Conservation (phyloP, 2,888 invertebrate genomes). For the Leucozona laternaria region DNA sequence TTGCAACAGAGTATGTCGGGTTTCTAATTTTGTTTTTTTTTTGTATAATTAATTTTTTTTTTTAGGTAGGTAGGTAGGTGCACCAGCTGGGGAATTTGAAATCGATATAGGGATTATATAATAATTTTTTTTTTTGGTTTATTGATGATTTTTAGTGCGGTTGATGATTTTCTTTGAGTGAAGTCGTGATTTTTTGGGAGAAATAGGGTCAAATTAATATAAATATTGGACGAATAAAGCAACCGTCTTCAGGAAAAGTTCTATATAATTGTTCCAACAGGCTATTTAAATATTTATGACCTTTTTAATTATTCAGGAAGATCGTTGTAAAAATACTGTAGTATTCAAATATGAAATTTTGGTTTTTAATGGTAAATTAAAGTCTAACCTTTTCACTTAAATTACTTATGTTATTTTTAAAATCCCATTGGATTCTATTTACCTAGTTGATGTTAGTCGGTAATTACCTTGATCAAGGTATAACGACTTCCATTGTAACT, state of each 20-base stretch:
- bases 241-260: background rate
- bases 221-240: background rate
- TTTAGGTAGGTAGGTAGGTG: background rate
- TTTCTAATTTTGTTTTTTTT: conserved; percentile 33
- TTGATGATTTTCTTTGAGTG: conserved; percentile 9
- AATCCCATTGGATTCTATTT: too few species aligned
- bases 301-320: too few species aligned
- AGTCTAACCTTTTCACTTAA: too few species aligned
- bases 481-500: too few species aligned
- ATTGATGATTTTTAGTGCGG: background rate
- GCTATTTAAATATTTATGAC: too few species aligned
- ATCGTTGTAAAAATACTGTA: too few species aligned
- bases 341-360: too few species aligned
- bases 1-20: conserved; percentile 19
- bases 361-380: too few species aligned
- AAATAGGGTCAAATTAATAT: conserved; percentile 7
- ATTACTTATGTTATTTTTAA: too few species aligned
- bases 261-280: too few species aligned
- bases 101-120: conserved; percentile 43
- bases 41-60: background rate
- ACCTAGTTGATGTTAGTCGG: too few species aligned
- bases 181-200: background rate
- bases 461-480: too few species aligned
- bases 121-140: background rate
- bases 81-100: background rate